A percentile compares a stretch with the other conserved stretches of the same genome.
phyloP scores from a whole-genome alignment of 2,113 vertebrate genomes.

The Pyxicephalus adspersus region DNA sequence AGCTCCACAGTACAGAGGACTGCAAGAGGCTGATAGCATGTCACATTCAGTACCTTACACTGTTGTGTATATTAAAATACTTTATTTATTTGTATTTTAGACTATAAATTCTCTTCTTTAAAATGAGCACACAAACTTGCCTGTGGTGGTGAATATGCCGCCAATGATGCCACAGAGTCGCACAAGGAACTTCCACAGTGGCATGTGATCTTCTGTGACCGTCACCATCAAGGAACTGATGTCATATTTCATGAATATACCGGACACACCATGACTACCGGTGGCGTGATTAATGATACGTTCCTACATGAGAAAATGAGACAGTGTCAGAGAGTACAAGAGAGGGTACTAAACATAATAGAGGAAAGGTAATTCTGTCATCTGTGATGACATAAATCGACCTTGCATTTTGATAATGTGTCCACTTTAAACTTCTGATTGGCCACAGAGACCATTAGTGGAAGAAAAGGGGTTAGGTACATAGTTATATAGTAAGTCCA shows the following conservation, averaged over 20 bases:
- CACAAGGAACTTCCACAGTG: constrained; percentile 95
- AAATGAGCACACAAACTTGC: constrained; percentile 62
- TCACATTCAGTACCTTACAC: too few relatives aligned
- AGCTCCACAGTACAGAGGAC: too few relatives aligned
- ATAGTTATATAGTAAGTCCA: too few relatives aligned
- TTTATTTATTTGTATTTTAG: too few relatives aligned
- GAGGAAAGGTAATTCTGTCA: not conserved
- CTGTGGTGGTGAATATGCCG: constrained; percentile 98
- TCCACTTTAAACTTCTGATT: too few relatives aligned
- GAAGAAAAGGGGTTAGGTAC: too few relatives aligned
- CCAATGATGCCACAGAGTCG: constrained; percentile 95
- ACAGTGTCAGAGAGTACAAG: not conserved
- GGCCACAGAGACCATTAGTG: too few relatives aligned
- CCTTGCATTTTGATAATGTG: too few relatives aligned
- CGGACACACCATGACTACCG: constrained; percentile 95
- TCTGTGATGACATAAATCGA: not conserved
- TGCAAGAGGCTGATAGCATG: too few relatives aligned
- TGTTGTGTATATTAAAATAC: too few relatives aligned
- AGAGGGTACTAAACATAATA: not conserved
- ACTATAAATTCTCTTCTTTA: too few relatives aligned
- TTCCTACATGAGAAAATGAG: constrained; percentile 73
- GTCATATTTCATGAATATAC: constrained; percentile 98
- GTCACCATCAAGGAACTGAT: constrained; percentile 97
- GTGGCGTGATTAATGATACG: constrained; percentile 92
- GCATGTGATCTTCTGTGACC: constrained; percentile 97